phyloP scores from a whole-genome alignment of 2,113 vertebrate species.

The Pterophyllum scalare region DNA sequence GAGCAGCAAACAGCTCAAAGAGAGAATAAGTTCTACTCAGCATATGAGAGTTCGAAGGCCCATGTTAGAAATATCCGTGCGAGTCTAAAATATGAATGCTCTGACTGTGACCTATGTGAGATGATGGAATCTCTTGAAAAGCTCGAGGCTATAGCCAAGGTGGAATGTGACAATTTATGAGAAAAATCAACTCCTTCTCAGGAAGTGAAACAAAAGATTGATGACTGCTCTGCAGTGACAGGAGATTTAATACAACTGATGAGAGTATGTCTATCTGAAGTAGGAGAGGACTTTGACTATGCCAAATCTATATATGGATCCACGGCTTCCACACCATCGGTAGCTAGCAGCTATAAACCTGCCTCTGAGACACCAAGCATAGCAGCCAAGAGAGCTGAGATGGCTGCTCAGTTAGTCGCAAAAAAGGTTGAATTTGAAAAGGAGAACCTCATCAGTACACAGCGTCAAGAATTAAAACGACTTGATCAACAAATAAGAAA shows the following conservation, averaged over 20 bases:
- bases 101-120: not conserved
- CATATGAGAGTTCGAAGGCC: not conserved
- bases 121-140: not conserved
- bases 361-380: not conserved
- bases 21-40: not conserved
- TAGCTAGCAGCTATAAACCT: not conserved
- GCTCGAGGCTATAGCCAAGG: no score
- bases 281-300: not conserved
- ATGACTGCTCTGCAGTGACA: not conserved
- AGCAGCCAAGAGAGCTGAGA: not conserved
- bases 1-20: not conserved
- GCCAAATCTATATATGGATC: slow-evolving; percentile 12
- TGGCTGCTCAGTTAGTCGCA: not conserved
- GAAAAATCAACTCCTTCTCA: not conserved
- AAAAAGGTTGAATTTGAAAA: not conserved
- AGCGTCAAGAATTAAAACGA: not conserved
- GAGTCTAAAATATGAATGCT: not conserved
- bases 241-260: not conserved
- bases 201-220: not conserved
- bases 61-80: not conserved
- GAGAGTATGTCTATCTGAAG: not conserved
- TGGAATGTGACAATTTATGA: no score
- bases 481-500: not conserved
- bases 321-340: not conserved
- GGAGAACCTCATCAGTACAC: not conserved